Percentiles rank a stretch among this genome's conserved stretches.
These are phyloP conservation scores for Pogonocichla stellata DNA, from an alignment of 2,113 vertebrate species.

Conservation along the genomic window DNA sequence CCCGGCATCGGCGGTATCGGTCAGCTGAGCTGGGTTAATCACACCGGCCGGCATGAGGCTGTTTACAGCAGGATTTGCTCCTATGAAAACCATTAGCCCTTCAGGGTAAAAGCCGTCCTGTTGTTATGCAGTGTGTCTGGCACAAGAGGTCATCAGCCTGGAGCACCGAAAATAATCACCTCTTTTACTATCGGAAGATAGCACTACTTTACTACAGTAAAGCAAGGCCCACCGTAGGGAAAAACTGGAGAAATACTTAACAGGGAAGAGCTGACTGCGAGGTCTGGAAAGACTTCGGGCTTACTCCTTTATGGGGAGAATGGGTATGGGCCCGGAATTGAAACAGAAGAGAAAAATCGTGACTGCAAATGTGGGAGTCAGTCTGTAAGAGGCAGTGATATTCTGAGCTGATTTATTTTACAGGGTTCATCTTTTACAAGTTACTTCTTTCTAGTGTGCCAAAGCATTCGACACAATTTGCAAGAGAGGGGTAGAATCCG, in stretches of 20 bases:
- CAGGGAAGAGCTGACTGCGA: not conserved
- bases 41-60: not conserved
- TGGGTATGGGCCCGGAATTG: not conserved
- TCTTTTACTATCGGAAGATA: not conserved
- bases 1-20: not conserved
- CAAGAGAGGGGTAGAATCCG: not conserved
- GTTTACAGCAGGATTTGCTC: not conserved
- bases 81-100: not conserved
- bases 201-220: not conserved
- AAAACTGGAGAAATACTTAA: not conserved
- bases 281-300: not conserved
- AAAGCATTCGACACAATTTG: not conserved
- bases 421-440: not conserved
- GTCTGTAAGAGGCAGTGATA: not conserved
- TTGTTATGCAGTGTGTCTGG: not conserved
- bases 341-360: not conserved
- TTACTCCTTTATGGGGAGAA: not conserved
- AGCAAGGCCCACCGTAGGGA: not conserved
- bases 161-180: not conserved
- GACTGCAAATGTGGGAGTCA: not conserved
- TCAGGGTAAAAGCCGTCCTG: not conserved
- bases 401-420: not conserved
- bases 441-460: not conserved
- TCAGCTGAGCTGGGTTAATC: constrained; percentile 8
- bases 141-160: not conserved